Evolutionary conservation across 2,113 vertebrate genomes (phyloP), one percentile per base, ranked within the genome.

Genomic region (Mionectes macconnelli): DNA sequence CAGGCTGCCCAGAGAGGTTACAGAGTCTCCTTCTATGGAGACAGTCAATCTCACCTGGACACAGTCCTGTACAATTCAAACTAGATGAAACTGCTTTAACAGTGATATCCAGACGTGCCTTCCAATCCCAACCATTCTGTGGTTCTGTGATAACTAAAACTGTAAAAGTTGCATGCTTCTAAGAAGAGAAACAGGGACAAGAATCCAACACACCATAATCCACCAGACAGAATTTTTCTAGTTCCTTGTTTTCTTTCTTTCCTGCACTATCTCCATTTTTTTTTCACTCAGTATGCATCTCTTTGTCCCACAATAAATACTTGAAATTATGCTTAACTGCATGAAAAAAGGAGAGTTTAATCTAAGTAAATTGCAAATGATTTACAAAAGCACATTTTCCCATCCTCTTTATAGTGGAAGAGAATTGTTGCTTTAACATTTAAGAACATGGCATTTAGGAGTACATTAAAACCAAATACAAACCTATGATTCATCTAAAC

Each of bases 331-430:
- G 25, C 64, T 93, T 92, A 89, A 85, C 50, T 94, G 70, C n/a
- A 60, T 24, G 45, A 91, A 67, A 52, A 94, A 93, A 89, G 21
- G 35, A 76, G 12, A 83, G 23, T 67, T 84, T 75, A 59, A 63
- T 93, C 50, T 88, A 84, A 81, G 44, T 91, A 91, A 92, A 96
- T 74, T 92, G 55, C 40, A 73, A 93, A 84, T 89, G 27, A 91
- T 89, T 88, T 93, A 92, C 50, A 75, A 87, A 93, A 91, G 73
- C 52, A 24, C 63, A 22, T 91, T 90, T 90, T 66, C 42, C 25
- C 17, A 64, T 92, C 50, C 76, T 83, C 50, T 84, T 77, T 89
- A 74, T 52, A n/a, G n/a, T 53, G 39, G n/a, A 81, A 90, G 64
- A 84, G 68, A 94, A 92, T 89, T 90, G 60, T 66, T 88, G 25